These are phyloP conservation scores for Bombus turneri DNA, from an alignment of 1,140 invertebrate genomes.

Conservation along the genomic window DNA sequence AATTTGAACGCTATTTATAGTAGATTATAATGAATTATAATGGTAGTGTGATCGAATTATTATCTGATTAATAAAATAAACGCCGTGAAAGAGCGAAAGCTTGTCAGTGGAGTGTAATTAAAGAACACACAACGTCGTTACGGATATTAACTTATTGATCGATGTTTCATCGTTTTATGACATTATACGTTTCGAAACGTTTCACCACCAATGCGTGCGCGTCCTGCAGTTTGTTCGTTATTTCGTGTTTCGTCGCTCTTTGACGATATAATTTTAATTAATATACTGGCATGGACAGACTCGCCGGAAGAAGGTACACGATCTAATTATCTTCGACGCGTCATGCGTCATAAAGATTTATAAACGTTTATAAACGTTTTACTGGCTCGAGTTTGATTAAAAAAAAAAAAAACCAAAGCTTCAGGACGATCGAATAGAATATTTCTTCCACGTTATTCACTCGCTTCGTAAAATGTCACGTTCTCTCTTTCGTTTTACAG, in stretches of 20 bases:
- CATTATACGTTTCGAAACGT: background rate
- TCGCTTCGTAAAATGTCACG: background rate
- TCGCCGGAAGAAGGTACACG: background rate
- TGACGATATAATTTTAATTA: constrained; percentile 5
- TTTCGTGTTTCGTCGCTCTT: background rate
- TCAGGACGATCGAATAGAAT: too few species aligned
- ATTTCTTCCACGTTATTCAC: background rate
- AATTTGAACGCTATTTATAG: constrained; percentile 32
- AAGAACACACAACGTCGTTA: constrained; percentile 35
- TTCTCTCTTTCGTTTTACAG: background rate
- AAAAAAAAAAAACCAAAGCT: too few species aligned
- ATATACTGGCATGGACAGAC: background rate
- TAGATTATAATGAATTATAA: constrained; percentile 1
- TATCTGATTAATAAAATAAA: constrained; percentile 23
- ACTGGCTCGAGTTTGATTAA: background rate
- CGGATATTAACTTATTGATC: constrained; percentile 49
- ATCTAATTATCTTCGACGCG: background rate
- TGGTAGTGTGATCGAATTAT: constrained; percentile 16
- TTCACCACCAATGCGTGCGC: background rate
- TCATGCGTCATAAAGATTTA: too few species aligned
- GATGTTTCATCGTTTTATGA: background rate
- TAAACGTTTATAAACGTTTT: background rate
- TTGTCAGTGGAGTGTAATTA: constrained; percentile 17
- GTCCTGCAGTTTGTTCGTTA: background rate
- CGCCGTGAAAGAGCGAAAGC: background rate